These are phyloP conservation scores for Molossus alvarezi DNA, from an alignment of 2,797 vertebrate species.

Conservation along the genomic window DNA sequence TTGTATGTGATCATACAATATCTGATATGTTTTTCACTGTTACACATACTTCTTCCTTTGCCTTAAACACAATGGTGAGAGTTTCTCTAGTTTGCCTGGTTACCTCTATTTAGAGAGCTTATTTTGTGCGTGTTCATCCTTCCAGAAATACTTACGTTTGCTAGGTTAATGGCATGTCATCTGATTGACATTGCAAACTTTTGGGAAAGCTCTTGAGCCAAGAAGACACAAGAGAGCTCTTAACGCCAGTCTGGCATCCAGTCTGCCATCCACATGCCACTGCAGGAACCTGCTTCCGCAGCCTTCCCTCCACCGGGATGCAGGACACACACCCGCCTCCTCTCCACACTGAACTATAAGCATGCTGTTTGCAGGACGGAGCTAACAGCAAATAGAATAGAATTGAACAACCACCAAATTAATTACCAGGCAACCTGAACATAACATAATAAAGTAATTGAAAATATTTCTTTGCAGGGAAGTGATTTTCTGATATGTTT, in stretches of 20 bases:
- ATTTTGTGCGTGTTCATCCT: not conserved
- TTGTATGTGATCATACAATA: not conserved
- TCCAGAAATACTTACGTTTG: not conserved
- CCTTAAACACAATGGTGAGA: not conserved
- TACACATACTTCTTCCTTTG: not conserved
- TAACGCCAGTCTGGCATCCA: not conserved
- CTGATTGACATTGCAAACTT: not conserved
- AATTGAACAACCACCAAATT: not conserved
- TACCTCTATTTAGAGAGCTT: not conserved
- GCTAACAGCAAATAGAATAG: not conserved
- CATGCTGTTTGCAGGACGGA: not conserved
- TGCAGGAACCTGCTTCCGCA: not conserved
- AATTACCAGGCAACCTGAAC: conserved; percentile 1
- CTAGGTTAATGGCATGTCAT: not conserved
- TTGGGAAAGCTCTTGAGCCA: not conserved
- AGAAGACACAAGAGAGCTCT: not conserved
- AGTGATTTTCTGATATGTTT: not conserved
- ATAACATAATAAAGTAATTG: not conserved
- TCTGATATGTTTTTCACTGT: not conserved
- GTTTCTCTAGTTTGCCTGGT: not conserved
- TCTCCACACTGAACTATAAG: not conserved
- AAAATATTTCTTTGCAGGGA: not conserved
- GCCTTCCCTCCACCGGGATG: not conserved
- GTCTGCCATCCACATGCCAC: not conserved
- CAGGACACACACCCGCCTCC: not conserved